Percentiles rank a stretch among this genome's conserved stretches.
These are phyloP conservation scores for Lacerta agilis DNA, from an alignment of 2,797 vertebrate genomes.

Conservation along the genomic window DNA sequence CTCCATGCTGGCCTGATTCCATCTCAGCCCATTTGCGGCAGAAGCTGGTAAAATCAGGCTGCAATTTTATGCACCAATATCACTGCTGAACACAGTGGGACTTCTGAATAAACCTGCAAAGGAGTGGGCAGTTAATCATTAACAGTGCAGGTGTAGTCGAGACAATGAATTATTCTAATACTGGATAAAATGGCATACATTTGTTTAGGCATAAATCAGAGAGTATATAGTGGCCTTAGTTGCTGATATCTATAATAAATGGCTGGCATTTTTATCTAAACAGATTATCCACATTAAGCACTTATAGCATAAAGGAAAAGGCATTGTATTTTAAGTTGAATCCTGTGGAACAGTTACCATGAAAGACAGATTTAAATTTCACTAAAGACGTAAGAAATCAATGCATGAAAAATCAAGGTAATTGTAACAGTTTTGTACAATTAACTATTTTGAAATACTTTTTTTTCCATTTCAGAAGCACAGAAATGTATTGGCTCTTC, in stretches of 20 bases:
- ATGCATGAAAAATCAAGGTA: neutral
- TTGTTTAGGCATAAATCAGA: neutral
- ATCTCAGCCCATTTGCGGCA: conserved; percentile 31
- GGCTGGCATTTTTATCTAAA: neutral
- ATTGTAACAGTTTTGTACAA: conserved; percentile 22
- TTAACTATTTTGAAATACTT: conserved; percentile 10
- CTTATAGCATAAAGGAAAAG: neutral
- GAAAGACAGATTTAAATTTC: conserved; percentile 35
- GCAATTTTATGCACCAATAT: neutral
- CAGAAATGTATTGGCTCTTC: conserved; percentile 12
- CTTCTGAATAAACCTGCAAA: neutral
- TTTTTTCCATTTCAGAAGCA: conserved; percentile 15
- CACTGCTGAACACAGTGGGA: neutral
- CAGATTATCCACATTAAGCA: neutral
- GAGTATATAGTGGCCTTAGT: neutral
- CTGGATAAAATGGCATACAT: neutral
- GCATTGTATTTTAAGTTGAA: neutral
- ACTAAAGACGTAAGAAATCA: conserved; percentile 22
- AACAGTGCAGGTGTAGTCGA: neutral
- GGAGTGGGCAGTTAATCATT: neutral
- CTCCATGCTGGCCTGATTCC: conserved; percentile 32
- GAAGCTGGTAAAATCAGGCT: neutral
- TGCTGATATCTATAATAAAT: neutral
- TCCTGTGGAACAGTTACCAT: neutral
- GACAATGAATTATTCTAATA: neutral